Evolutionary conservation across 2,113 vertebrate species (phyloP), one percentile per base, ranked within the genome.

Genomic region (Daboia siamensis): DNA sequence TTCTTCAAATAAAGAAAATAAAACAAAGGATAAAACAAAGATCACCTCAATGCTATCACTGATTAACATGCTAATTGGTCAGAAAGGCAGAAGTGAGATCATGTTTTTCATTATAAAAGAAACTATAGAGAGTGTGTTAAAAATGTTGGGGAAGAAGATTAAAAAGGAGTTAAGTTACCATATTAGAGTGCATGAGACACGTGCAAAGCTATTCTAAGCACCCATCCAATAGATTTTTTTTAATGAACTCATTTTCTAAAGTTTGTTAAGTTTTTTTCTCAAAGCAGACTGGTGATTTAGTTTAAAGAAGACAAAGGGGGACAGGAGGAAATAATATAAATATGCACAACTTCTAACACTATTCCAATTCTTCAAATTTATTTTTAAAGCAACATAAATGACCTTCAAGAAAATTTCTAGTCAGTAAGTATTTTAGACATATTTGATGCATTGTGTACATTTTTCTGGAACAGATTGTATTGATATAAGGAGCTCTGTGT

Each of bases 41-140:
- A 48, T 57, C 64, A 57, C 11, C 57, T 93, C 20, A 51, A 94
- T 7, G 1, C 80, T 15, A 52, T 87, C 17, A 54, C 7, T 55
- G 5, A 1, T 2, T 4, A 21, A 56, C 12, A 80, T 39, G 6
- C 39, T 80, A 80, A 80, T 20, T 80, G 69, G 5, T 80, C 33
- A 80, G 69, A 55, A 84, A 80, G 93, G 69, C 87, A 91, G 0
- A 57, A 57, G 55, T 86, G 55, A 23, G 46, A 23, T n/a, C 90
- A 44, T 54, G 17, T 87, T 87, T 92, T 55, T 88, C n/a, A 87
- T 51, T 24, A 48, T 51, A 93, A 64, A 6, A 91, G 55, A 96
- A 96, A 64, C 87, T 33, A 94, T 9, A 61, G 6, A 23, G 57
- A 23, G 24, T 61, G 24, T 39, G 94, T 94, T 86, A 44, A 46